phyloP scores from a whole-genome alignment of 2,888 invertebrate genomes.

The Linnaemya vulpina region DNA sequence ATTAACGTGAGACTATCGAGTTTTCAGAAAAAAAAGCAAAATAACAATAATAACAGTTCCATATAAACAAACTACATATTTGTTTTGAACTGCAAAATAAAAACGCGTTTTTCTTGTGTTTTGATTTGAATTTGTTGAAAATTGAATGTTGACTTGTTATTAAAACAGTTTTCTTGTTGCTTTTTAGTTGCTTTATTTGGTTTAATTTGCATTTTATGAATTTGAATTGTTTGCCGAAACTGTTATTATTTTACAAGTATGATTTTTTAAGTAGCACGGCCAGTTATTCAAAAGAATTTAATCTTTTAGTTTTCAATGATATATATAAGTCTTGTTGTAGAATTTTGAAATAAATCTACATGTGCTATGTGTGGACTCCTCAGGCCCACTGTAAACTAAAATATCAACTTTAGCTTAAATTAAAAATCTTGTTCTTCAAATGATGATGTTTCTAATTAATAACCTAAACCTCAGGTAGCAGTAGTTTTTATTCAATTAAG shows the following conservation, averaged over 20 bases:
- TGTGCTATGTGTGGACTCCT: too few species aligned
- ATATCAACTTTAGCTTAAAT: too few species aligned
- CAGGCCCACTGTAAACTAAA: too few species aligned
- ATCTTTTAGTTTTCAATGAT: neutral
- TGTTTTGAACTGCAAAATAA: conserved; percentile 10
- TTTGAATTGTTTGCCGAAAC: conserved; percentile 61
- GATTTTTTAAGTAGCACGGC: conserved; percentile 51
- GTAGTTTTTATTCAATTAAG: too few species aligned
- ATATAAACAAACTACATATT: conserved; percentile 32
- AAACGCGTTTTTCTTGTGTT: conserved; percentile 69
- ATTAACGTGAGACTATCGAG: conserved; percentile 63
- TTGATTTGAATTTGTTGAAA: conserved; percentile 66
- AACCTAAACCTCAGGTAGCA: too few species aligned
- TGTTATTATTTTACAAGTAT: conserved; percentile 53
- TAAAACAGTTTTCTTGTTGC: conserved; percentile 36
- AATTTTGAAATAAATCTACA: neutral
- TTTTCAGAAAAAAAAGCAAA: conserved; percentile 1
- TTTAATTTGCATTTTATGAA: conserved; percentile 49
- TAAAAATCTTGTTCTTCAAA: too few species aligned
- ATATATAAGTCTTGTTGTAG: neutral
- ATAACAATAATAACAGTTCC: conserved; percentile 8
- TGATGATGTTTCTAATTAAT: too few species aligned
- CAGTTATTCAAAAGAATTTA: conserved; percentile 37
- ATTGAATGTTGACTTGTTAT: conserved; percentile 52
- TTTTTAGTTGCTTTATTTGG: conserved; percentile 34